Evolutionary conservation across 37 sponge, comb jelly and placozoan genomes (phyloP).

Genomic region (Ephydatia muelleri): DNA sequence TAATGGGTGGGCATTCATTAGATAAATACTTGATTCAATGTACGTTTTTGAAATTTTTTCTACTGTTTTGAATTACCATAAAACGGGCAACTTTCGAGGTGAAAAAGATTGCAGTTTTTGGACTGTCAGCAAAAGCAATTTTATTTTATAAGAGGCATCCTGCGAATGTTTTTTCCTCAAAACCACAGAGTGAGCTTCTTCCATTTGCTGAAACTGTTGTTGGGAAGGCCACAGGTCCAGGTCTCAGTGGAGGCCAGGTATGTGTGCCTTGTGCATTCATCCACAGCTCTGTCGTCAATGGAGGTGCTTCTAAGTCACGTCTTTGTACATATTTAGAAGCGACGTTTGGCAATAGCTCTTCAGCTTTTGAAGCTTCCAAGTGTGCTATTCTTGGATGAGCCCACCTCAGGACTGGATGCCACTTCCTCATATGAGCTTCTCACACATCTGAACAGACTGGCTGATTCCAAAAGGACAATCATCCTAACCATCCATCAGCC

Average conservation of each 20-base stretch:
- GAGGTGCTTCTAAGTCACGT: too few species aligned
- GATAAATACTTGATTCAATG: background rate
- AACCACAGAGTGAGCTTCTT: slow-evolving; percentile 67
- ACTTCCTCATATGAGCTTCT: slow-evolving; percentile 68
- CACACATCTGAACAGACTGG: slow-evolving; percentile 60
- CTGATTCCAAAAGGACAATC: slow-evolving; percentile 65
- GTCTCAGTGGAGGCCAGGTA: slow-evolving; percentile 93
- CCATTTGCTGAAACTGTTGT: slow-evolving; percentile 77
- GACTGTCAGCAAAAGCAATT: too few species aligned
- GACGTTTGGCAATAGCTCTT: slow-evolving; percentile 72
- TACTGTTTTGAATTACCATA: too few species aligned
- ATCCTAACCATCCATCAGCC: slow-evolving; percentile 86
- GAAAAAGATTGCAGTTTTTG: too few species aligned
- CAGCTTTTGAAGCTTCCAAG: slow-evolving; percentile 81
- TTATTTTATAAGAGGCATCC: background rate
- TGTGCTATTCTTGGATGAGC: slow-evolving; percentile 85
- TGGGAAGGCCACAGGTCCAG: slow-evolving; percentile 78
- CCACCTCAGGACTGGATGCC: slow-evolving; percentile 86
- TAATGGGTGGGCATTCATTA: background rate
- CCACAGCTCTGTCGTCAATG: background rate
- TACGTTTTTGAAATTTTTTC: too few species aligned
- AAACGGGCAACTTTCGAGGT: too few species aligned
- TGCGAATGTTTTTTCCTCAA: background rate
- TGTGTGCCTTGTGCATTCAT: slow-evolving; percentile 9
- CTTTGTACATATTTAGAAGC: slow-evolving; percentile 20